These are phyloP conservation scores for Conger conger DNA, from an alignment of 2,113 vertebrate genomes.

Conservation along the genomic window DNA sequence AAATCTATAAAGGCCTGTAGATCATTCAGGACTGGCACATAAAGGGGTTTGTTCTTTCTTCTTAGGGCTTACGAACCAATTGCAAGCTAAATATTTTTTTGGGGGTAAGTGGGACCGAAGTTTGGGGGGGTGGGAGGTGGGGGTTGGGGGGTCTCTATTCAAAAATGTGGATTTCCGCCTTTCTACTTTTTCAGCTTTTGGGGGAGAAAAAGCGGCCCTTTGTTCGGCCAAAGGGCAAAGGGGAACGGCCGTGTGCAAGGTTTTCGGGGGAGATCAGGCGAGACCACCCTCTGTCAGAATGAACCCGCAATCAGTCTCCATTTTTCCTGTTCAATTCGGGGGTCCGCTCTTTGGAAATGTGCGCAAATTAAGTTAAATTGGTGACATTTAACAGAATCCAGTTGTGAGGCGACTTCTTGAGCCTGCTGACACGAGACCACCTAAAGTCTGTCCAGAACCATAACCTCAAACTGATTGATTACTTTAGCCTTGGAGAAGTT, in stretches of 20 bases:
- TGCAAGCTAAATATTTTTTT: conserved; percentile 14
- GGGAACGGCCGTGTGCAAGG: conserved; percentile 7
- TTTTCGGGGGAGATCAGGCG: conserved; percentile 21
- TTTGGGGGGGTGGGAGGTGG: not conserved
- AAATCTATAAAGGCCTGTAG: not conserved
- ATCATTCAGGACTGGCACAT: not conserved
- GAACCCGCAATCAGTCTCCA: conserved; percentile 23
- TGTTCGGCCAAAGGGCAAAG: conserved; percentile 32
- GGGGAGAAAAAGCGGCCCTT: conserved; percentile 24
- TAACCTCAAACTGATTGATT: conserved; percentile 7
- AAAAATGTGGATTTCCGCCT: conserved; percentile 24
- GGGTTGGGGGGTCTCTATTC: not conserved
- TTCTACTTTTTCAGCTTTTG: not conserved
- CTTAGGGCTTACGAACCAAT: not conserved
- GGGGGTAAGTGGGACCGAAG: not conserved
- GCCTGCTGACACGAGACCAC: not conserved
- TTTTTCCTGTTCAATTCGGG: conserved; percentile 12
- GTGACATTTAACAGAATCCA: conserved; percentile 31
- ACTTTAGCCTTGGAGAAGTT: not conserved
- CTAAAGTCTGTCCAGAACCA: not conserved
- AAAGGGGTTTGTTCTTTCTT: not conserved
- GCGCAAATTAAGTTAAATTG: conserved; percentile 27
- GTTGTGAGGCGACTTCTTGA: conserved; percentile 1
- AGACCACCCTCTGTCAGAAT: conserved; percentile 31
- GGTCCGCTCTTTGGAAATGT: conserved; percentile 15